Percentiles rank a stretch among this genome's conserved stretches.
Conservation (phyloP, 2,888 invertebrate genomes). For the Anagyrus pseudococci region DNA sequence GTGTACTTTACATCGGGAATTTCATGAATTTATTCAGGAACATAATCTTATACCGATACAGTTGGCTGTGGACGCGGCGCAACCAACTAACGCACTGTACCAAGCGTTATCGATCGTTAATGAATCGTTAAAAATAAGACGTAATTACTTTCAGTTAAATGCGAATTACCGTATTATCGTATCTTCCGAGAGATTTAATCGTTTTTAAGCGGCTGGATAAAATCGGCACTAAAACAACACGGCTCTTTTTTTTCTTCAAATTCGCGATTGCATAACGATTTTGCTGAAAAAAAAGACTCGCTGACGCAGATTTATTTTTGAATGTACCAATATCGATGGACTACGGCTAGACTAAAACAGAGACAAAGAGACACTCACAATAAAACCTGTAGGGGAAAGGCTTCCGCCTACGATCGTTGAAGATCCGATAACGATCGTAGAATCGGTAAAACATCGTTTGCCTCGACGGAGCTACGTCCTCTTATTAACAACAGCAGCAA, state of each 20-base stretch:
- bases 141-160: too few relatives aligned
- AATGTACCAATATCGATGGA: background rate
- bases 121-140: too few relatives aligned
- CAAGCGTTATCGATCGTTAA: too few relatives aligned
- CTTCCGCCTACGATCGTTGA: constrained; percentile 53
- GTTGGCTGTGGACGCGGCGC: too few relatives aligned
- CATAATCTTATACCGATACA: too few relatives aligned
- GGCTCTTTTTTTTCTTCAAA: constrained; percentile 22
- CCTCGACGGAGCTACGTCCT: background rate
- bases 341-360: background rate
- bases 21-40: too few relatives aligned
- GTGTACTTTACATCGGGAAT: constrained; percentile 12
- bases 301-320: background rate
- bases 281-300: background rate
- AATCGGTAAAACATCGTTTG: constrained; percentile 58
- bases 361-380: constrained; percentile 49
- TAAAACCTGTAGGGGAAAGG: constrained; percentile 57
- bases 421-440: constrained; percentile 61
- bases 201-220: too few relatives aligned
- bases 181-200: too few relatives aligned
- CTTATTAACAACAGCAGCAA: background rate
- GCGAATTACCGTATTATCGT: too few relatives aligned
- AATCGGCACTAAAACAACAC: too few relatives aligned
- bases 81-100: too few relatives aligned
- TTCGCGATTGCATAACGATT: background rate